These are phyloP conservation scores for Eulimnadia texana DNA, from an alignment of 1,140 invertebrate species.

Conservation along the genomic window DNA sequence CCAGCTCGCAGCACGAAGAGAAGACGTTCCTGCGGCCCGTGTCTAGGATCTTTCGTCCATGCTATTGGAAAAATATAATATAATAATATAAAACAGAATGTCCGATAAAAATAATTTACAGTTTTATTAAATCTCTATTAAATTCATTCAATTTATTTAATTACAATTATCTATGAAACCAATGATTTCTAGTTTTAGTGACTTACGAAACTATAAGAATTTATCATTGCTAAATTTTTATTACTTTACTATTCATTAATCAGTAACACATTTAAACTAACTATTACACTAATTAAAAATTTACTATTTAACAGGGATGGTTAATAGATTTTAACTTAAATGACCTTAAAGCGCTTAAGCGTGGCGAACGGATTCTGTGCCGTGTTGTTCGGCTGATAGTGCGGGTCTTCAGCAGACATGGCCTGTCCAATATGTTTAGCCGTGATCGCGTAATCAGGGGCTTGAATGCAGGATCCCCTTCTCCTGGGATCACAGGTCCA, in stretches of 20 bases:
- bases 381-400: constrained; percentile 49
- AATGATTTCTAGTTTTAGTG: too few species aligned
- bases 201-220: too few species aligned
- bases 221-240: too few species aligned
- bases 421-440: constrained; percentile 50
- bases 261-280: too few species aligned
- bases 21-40: constrained; percentile 36
- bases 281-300: too few species aligned
- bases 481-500: not conserved
- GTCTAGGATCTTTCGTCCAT: constrained; percentile 12
- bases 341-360: constrained; percentile 37
- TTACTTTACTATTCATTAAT: too few species aligned
- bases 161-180: too few species aligned
- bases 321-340: too few species aligned
- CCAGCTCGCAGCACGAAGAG: constrained; percentile 57
- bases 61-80: not conserved
- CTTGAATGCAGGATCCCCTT: not conserved
- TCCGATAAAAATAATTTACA: not conserved
- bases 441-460: constrained; percentile 24
- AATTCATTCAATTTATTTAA: not conserved
- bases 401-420: constrained; percentile 61
- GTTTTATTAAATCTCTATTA: too few species aligned
- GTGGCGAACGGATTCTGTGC: constrained; percentile 52
- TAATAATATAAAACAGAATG: not conserved
- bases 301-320: too few species aligned